phyloP scores from a whole-genome alignment of 1,140 invertebrate genomes.

The Oreohelix idahoensis region DNA sequence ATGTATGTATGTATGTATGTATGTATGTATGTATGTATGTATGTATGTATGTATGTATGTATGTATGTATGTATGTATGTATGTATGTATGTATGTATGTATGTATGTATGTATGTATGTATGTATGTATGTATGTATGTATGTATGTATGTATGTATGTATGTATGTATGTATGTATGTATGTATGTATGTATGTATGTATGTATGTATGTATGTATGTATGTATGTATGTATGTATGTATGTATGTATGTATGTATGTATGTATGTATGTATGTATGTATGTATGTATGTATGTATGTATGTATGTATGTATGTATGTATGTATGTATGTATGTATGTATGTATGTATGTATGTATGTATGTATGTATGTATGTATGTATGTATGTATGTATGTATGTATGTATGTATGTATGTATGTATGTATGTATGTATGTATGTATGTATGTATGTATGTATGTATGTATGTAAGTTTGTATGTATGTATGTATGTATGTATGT shows the following conservation, averaged over 20 bases:
- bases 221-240: not conserved
- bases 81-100: not conserved
- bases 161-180: not conserved
- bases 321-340: not conserved
- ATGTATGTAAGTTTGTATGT: not conserved
- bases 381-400: not conserved
- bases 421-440: not conserved
- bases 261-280: not conserved
- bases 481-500: not conserved
- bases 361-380: conserved; percentile 4
- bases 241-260: not conserved
- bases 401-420: conserved; percentile 1
- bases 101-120: not conserved
- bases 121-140: not conserved
- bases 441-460: conserved; percentile 15
- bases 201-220: not conserved
- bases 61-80: not conserved
- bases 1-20: too few relatives aligned
- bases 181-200: not conserved
- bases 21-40: too few relatives aligned
- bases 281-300: not conserved
- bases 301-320: not conserved
- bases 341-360: not conserved
- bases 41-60: too few relatives aligned
- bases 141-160: not conserved